Conservation (phyloP, 2,888 invertebrate genomes). For the Clostera curtula region DNA sequence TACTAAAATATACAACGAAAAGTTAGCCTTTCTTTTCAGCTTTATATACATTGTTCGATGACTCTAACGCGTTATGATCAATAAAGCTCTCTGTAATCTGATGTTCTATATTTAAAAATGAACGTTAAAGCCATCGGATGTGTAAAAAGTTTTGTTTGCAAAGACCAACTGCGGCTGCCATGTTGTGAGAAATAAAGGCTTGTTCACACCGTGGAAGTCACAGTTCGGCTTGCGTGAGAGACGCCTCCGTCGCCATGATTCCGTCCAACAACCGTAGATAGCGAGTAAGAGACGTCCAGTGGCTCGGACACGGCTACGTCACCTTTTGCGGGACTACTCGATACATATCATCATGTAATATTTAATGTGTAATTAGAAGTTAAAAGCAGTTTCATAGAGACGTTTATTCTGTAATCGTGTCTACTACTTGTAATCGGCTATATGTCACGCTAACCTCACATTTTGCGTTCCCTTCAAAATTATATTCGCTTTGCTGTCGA, state of each 20-base stretch:
- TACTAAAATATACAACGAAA: slow-evolving; percentile 64
- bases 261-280: slow-evolving; percentile 76
- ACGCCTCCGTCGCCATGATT: slow-evolving; percentile 69
- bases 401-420: slow-evolving; percentile 72
- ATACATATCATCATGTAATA: slow-evolving; percentile 83
- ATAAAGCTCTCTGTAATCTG: slow-evolving; percentile 35
- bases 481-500: slow-evolving; percentile 42
- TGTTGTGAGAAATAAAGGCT: slow-evolving; percentile 26
- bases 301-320: slow-evolving; percentile 74
- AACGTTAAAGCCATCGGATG: slow-evolving; percentile 27
- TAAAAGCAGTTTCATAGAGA: slow-evolving; percentile 74
- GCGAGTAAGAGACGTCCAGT: slow-evolving; percentile 75
- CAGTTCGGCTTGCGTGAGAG: slow-evolving; percentile 25
- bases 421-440: slow-evolving; percentile 68
- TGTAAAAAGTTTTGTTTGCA: slow-evolving; percentile 33
- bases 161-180: slow-evolving; percentile 23
- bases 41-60: slow-evolving; percentile 31
- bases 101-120: slow-evolving; percentile 17
- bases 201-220: slow-evolving; percentile 12
- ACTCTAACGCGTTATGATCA: slow-evolving; percentile 23
- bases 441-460: slow-evolving; percentile 63
- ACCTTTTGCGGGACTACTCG: slow-evolving; percentile 80
- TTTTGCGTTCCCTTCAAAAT: slow-evolving; percentile 38
- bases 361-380: slow-evolving; percentile 73
- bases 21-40: slow-evolving; percentile 53